phyloP scores from a whole-genome alignment of 2,888 invertebrate species.

The Lasioglossum morio region DNA sequence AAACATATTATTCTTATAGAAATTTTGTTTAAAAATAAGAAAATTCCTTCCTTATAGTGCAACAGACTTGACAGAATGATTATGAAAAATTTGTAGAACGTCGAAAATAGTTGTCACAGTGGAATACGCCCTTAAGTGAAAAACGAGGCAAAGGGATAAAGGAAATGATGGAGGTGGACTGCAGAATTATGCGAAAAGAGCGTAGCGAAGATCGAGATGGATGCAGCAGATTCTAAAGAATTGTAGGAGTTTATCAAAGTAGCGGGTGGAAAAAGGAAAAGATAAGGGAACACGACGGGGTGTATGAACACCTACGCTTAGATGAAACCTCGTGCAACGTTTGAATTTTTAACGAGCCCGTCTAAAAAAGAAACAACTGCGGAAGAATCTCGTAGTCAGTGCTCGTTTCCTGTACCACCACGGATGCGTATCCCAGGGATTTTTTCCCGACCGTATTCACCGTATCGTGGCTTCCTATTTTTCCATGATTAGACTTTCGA shows the following conservation, averaged over 20 bases:
- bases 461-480: slow-evolving; percentile 20
- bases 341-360: slow-evolving; percentile 53
- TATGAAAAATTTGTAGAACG: background rate
- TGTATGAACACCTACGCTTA: slow-evolving; percentile 25
- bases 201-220: slow-evolving; percentile 11
- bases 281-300: slow-evolving; percentile 6
- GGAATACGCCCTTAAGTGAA: background rate
- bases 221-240: slow-evolving; percentile 8
- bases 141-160: background rate
- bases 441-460: slow-evolving; percentile 3
- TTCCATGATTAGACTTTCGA: slow-evolving; percentile 33
- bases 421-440: slow-evolving; percentile 30
- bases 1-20: background rate
- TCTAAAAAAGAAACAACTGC: slow-evolving; percentile 11
- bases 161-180: background rate
- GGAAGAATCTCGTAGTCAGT: slow-evolving; percentile 9
- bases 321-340: slow-evolving; percentile 24
- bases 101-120: background rate
- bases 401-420: slow-evolving; percentile 35
- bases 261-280: background rate
- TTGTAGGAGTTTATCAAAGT: slow-evolving; percentile 2
- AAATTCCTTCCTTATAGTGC: background rate
- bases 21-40: background rate
- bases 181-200: slow-evolving; percentile 17
- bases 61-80: background rate